Base-by-base conservation (phyloP, 2,113 vertebrate species). In the human region DNA sequence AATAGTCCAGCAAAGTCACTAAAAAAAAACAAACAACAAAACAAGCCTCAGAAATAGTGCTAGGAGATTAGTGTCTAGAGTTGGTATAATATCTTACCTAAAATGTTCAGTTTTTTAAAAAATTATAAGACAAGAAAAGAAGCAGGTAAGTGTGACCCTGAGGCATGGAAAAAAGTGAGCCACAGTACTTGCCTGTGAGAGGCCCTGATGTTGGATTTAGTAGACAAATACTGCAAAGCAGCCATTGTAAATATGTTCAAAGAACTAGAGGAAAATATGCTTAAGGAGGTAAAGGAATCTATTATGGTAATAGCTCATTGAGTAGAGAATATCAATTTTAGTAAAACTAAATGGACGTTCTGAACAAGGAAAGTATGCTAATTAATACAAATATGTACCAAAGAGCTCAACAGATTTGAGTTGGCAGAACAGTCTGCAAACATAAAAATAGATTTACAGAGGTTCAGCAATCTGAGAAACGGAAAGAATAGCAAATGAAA, bases 121-220 rank as follows among this genome's bases (percentile, higher is more conserved):
- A 22, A 20, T 55, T 73, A 43, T 43, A 38, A 73, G n/a, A 40
- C 70, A 72, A 20, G 4, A 5, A 64, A 64, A 64, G 25, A 64
- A 64, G 30, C 4, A 1, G 61, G 25, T 27, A 64, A 27, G 20
- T 22, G 8, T 40, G 70, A 40, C 20, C 4, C 20, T 0, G 0
- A 40, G n/a, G 27, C 61, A 64, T 10, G 61, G 27, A 30, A 30
- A 59, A 64, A 64, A 13, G 61, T 27, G 27, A 64, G n/a, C 20
- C n/a, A 40, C 22, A 43, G 72, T 10, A 43, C 38, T 40, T 73
- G 72, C 20, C 38, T 55, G 38, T 12, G 11, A 43, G 72, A 73
- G 1, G 10, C 20, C 6, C 10, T 11, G 23, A 73, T 20, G 52
- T 55, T 20, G 18, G 52, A 20, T 55, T 55, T 7, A 55, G 52